Base-by-base conservation (phyloP, 2,888 invertebrate genomes). In the Diplolepis rosae region DNA sequence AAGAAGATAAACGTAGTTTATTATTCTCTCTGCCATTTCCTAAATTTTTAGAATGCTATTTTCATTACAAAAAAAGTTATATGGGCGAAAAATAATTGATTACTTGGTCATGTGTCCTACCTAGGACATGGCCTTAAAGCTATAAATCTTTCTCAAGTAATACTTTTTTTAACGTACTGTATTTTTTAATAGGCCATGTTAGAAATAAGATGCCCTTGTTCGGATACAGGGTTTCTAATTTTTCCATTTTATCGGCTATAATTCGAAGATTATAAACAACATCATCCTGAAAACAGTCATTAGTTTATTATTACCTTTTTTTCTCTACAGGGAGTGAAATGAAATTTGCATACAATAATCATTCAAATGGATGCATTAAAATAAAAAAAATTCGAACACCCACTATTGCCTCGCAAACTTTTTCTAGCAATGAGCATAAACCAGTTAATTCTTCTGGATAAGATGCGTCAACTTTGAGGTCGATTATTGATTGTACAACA, bases 401-500 rank as follows among this genome's bases (percentile, higher is more conserved):
- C 83, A 87, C 88, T 78, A 85, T 52, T 72, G 71, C 69, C 35
- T 82, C 70, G 24, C 86, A 84, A 73, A 85, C 71, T 69, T 76
- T 76, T 73, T 82, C 84, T 48, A 88, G 77, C 13, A 81, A 77
- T 35, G 86, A 81, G 54, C 87, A 88, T 13, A 81, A 72, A 27
- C 79, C 73, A 73, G 83, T 83, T 30, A 88, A 71, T 35, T 68
- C 77, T n/a, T 79, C 72, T 11, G 84, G 79, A 79, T 82, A 85
- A 11, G 73, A 80, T 39, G 77, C 73, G 56, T 81, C 79, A 66
- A 72, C 48, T 76, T 83, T 79, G 0, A 74, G 48, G 39, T 74
- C 69, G 6, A 86, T 87, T 74, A 91, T 89, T 69, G 84, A 79
- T 82, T 90, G 89, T 5, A 91, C 81, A 71, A 89, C 68, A 15